Evolutionary conservation across 2,797 vertebrate species (phyloP).

Genomic region (Lutjanus argentimaculatus): DNA sequence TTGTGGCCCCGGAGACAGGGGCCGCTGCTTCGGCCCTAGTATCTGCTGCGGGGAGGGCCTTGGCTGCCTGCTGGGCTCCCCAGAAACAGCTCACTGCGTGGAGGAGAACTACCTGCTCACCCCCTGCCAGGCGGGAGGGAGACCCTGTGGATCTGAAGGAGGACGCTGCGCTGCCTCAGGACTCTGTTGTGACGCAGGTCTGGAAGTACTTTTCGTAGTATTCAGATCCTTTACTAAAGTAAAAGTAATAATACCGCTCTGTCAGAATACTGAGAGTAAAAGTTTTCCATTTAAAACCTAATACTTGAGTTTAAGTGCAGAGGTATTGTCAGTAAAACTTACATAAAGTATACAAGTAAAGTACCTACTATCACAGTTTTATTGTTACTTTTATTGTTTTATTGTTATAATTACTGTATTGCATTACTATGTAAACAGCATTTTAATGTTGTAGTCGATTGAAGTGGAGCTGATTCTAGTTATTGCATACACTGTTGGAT

Average conservation of each 20-base stretch:
- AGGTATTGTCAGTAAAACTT: background rate
- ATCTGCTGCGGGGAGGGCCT: slow-evolving; percentile 91
- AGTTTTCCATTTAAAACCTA: background rate
- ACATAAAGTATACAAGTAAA: background rate
- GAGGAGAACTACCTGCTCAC: slow-evolving; percentile 92
- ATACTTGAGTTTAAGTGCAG: background rate
- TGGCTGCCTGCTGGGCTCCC: slow-evolving; percentile 92
- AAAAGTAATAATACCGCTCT: background rate
- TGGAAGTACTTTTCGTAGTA: slow-evolving; percentile 6
- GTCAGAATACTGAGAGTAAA: background rate
- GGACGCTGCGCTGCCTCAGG: slow-evolving; percentile 87
- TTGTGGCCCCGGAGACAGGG: slow-evolving; percentile 89
- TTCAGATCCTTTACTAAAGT: background rate
- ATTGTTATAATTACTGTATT: background rate
- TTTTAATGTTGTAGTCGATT: background rate
- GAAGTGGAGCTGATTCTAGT: no score
- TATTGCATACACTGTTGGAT: background rate
- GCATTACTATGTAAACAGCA: background rate
- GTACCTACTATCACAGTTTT: background rate
- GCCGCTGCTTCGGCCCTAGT: slow-evolving; percentile 91
- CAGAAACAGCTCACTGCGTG: slow-evolving; percentile 88
- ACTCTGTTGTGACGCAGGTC: slow-evolving; percentile 88
- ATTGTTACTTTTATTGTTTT: background rate
- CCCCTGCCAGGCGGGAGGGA: slow-evolving; percentile 88
- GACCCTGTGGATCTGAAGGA: slow-evolving; percentile 86